Conservation (phyloP, 2,113 vertebrate genomes). For the Oxyruncus cristatus region DNA sequence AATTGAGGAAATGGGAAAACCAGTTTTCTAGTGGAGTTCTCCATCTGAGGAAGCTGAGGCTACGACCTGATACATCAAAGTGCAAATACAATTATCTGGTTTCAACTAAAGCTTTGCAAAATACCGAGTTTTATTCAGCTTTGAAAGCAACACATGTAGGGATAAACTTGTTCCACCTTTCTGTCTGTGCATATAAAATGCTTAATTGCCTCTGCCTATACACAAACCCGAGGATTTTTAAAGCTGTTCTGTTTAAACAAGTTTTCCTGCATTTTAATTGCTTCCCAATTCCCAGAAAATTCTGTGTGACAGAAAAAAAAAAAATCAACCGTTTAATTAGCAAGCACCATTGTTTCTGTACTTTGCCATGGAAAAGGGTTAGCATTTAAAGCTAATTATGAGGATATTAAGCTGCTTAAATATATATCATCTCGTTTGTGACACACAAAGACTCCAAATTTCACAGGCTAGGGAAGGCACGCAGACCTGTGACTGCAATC, state of each 20-base stretch:
- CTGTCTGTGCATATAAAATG: background rate
- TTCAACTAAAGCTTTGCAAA: rapidly evolving
- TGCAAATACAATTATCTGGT: background rate
- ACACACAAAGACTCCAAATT: rapidly evolving
- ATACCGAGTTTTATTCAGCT: background rate
- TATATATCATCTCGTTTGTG: background rate
- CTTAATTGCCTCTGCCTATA: background rate
- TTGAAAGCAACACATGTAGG: background rate
- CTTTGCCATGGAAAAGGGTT: background rate
- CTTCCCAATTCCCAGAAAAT: background rate
- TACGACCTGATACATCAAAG: rapidly evolving
- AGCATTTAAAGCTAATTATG: background rate
- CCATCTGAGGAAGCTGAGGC: background rate
- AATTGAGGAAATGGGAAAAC: background rate
- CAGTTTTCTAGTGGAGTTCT: background rate
- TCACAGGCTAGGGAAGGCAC: background rate
- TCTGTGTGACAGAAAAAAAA: background rate
- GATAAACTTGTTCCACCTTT: background rate
- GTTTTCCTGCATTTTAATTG: background rate
- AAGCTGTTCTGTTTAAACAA: background rate
- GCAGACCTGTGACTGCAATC: background rate
- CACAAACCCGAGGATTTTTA: background rate
- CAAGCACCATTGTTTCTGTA: background rate
- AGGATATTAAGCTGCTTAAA: background rate
- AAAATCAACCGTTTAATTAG: background rate